phyloP scores from a whole-genome alignment of 1,140 invertebrate species.

The Steinernema khuongi region DNA sequence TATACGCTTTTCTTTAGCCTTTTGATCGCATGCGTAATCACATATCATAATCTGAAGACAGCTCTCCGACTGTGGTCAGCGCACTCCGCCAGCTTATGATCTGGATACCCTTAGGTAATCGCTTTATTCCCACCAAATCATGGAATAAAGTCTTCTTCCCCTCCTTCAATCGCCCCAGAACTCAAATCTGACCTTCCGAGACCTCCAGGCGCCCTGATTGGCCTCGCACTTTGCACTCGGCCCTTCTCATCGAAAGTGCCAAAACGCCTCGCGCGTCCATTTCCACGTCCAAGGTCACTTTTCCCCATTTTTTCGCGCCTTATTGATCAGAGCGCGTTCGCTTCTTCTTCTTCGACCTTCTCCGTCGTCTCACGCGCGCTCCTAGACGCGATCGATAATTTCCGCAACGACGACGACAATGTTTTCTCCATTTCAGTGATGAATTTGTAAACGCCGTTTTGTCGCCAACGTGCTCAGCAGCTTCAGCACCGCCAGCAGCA shows the following conservation, averaged over 20 bases:
- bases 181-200: no score
- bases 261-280: neutral
- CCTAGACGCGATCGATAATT: slow-evolving; percentile 2
- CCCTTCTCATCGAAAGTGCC: neutral
- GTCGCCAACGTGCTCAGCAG: neutral
- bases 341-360: neutral
- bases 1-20: no score
- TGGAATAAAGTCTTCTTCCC: no score
- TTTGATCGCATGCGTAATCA: no score
- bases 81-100: no score
- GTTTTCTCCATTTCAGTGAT: slow-evolving; percentile 12
- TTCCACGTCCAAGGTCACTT: slow-evolving; percentile 1
- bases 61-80: no score
- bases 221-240: neutral
- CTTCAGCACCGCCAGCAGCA: neutral
- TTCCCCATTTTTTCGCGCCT: slow-evolving; percentile 6
- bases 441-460: neutral
- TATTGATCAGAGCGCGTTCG: neutral
- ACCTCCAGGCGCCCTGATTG: no score
- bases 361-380: neutral
- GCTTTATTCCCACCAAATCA: no score
- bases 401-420: slow-evolving; percentile 12
- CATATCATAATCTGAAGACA: no score
- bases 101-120: no score
- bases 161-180: no score